Conservation (phyloP, 2,113 vertebrate genomes). For the Zingel zingel region DNA sequence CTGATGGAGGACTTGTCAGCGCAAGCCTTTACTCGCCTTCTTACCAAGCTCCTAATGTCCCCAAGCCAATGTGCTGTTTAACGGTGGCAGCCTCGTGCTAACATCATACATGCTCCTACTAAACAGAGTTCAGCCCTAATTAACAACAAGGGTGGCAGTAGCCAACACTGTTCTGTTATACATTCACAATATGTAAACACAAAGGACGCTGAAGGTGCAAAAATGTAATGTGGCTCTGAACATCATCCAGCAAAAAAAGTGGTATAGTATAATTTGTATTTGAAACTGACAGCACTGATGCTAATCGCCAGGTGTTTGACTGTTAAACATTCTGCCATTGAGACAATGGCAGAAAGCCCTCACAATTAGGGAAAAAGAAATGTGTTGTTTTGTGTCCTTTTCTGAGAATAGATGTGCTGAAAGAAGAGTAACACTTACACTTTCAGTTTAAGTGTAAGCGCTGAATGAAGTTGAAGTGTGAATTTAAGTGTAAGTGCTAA, state of each 20-base stretch:
- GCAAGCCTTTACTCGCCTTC: constrained; percentile 46
- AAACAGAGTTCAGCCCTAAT: constrained; percentile 64
- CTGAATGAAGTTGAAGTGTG: background rate
- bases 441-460: background rate
- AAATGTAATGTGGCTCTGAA: background rate
- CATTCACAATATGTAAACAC: constrained; percentile 52
- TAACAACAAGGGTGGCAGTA: constrained; percentile 50
- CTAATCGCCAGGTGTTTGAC: background rate
- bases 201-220: constrained; percentile 4
- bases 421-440: background rate
- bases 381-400: background rate
- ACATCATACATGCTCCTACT: constrained; percentile 36
- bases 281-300: background rate
- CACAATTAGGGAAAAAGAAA: background rate
- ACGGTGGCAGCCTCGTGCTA: constrained; percentile 55
- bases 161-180: constrained; percentile 48
- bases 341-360: background rate
- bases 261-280: background rate
- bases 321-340: no score
- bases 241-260: background rate
- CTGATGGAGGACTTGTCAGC: constrained; percentile 67
- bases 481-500: background rate
- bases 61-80: constrained; percentile 38
- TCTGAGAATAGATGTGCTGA: background rate
- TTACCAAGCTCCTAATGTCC: constrained; percentile 63